These are phyloP conservation scores for Pelecanus crispus DNA, from an alignment of 2,113 vertebrate genomes.

Conservation along the genomic window DNA sequence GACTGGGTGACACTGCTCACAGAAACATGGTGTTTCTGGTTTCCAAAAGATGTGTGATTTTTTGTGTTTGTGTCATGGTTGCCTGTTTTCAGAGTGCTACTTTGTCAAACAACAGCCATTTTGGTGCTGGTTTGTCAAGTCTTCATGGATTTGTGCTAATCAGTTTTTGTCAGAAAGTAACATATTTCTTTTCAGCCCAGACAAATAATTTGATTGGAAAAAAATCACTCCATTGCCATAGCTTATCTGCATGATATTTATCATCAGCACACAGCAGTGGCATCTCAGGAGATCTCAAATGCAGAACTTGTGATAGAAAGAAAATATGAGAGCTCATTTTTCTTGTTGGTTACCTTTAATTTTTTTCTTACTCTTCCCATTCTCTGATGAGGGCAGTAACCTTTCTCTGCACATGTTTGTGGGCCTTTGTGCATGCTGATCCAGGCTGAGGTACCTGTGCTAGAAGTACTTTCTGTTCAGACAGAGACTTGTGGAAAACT, in stretches of 20 bases:
- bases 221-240: not conserved
- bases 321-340: not conserved
- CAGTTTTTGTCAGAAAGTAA: not conserved
- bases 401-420: not conserved
- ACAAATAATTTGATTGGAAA: not conserved
- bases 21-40: not conserved
- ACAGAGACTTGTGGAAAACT: not conserved
- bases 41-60: not conserved
- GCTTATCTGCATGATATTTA: not conserved
- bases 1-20: not conserved
- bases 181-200: not conserved
- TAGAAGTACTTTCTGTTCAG: not conserved
- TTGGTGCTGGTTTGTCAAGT: not conserved
- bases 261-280: not conserved
- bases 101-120: not conserved
- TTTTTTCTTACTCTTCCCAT: not conserved
- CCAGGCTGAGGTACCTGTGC: not conserved
- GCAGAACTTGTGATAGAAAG: not conserved
- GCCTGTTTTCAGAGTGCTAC: not conserved
- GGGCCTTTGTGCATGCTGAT: not conserved
- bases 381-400: not conserved
- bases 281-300: not conserved
- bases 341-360: not conserved
- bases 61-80: not conserved
- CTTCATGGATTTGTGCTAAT: not conserved